Conservation (phyloP, 2,888 invertebrate species). For the Apantesis nais region DNA sequence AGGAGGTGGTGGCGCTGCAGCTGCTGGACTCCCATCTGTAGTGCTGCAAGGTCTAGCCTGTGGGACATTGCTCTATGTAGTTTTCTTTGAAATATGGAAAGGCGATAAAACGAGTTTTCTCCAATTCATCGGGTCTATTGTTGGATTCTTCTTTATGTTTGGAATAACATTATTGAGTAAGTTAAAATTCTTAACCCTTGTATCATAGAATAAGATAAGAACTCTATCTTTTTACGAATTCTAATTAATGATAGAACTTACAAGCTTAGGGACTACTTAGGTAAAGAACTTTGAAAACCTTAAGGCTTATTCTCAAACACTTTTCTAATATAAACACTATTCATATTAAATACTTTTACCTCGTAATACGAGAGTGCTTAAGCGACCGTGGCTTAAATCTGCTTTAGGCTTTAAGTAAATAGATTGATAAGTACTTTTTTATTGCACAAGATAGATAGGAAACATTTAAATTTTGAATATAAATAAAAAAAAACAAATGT, state of each 20-base stretch:
- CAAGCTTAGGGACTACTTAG: neutral
- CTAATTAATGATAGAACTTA: neutral
- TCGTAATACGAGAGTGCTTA: neutral
- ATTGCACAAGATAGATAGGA: too few relatives aligned
- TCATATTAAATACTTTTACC: neutral
- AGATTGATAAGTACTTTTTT: too few relatives aligned
- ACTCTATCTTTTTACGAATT: neutral
- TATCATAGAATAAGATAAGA: neutral
- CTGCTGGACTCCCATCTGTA: constrained; percentile 87
- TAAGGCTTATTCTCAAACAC: neutral
- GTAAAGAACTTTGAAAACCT: neutral
- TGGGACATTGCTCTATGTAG: constrained; percentile 97
- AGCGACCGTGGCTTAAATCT: neutral
- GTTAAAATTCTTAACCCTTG: constrained; percentile 52
- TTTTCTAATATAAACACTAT: neutral
- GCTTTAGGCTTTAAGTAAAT: neutral
- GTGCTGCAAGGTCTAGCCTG: constrained; percentile 94
- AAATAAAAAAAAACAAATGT: too few relatives aligned
- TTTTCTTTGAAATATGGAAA: constrained; percentile 96
- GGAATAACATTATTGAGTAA: constrained; percentile 87
- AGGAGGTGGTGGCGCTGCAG: constrained; percentile 84
- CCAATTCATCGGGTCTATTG: constrained; percentile 88
- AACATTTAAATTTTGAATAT: too few relatives aligned
- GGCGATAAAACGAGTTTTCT: constrained; percentile 85
- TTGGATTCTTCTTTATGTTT: constrained; percentile 91